A percentile compares a stretch with the other conserved stretches of the same genome.
Evolutionary conservation across 1,140 invertebrate genomes (phyloP).

Genomic region (Drosophila suzukii): DNA sequence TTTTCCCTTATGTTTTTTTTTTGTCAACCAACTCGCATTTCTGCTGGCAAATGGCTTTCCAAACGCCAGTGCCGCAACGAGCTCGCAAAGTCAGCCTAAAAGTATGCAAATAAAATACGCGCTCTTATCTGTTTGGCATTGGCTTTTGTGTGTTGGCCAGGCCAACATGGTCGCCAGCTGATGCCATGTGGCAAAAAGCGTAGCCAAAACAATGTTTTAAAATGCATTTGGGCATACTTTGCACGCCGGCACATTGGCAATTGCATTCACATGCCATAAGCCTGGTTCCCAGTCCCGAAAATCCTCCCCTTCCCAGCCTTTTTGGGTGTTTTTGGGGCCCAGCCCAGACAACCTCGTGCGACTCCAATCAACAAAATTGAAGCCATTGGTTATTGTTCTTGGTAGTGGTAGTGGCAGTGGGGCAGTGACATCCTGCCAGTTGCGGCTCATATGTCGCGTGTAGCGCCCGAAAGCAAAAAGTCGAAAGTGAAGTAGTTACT

Average conservation of each 20-base stretch:
- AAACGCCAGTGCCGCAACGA: constrained; percentile 44
- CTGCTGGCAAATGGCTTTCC: constrained; percentile 74
- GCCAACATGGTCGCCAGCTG: constrained; percentile 38
- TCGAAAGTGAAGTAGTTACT: constrained; percentile 42
- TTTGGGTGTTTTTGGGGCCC: not conserved
- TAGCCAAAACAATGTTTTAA: constrained; percentile 77
- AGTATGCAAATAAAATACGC: constrained; percentile 83
- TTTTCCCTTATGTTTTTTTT: constrained; percentile 31
- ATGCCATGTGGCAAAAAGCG: constrained; percentile 62
- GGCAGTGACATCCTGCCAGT: constrained; percentile 53
- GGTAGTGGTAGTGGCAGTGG: constrained; percentile 6
- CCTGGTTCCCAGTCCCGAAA: constrained; percentile 34
- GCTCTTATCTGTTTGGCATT: constrained; percentile 81
- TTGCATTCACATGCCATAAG: constrained; percentile 67
- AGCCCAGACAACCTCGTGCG: constrained; percentile 34
- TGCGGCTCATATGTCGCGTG: constrained; percentile 59
- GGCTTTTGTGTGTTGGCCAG: constrained; percentile 71
- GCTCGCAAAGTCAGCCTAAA: constrained; percentile 74
- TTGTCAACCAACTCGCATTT: constrained; percentile 64
- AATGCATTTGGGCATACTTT: constrained; percentile 81
- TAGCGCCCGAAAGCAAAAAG: constrained; percentile 26
- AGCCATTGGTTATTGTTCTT: constrained; percentile 61
- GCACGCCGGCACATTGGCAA: constrained; percentile 64
- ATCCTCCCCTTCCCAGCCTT: constrained; percentile 5
- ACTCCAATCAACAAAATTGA: constrained; percentile 78